These are phyloP conservation scores for Octopus sinensis DNA, from an alignment of 1,140 invertebrate species.

Conservation along the genomic window DNA sequence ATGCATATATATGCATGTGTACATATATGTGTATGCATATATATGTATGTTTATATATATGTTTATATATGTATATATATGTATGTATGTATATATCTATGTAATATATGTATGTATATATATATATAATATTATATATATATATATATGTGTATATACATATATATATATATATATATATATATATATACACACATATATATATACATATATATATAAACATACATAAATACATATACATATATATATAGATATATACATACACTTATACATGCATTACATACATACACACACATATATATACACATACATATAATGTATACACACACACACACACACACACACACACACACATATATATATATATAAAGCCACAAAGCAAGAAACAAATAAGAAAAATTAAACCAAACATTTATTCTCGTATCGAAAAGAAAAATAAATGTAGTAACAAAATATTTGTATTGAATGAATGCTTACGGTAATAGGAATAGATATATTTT, in stretches of 20 bases:
- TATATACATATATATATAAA: not conserved
- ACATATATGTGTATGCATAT: not conserved
- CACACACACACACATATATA: not conserved
- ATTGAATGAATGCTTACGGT: too few species aligned
- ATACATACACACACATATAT: not conserved
- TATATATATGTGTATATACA: not conserved
- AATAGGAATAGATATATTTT: too few species aligned
- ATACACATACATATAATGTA: not conserved
- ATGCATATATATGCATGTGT: not conserved
- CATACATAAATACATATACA: not conserved
- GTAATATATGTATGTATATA: not conserved
- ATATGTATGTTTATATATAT: constrained; percentile 1
- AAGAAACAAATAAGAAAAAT: not conserved
- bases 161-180: not conserved
- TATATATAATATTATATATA: not conserved
- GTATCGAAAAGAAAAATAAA: too few species aligned
- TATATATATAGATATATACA: not conserved
- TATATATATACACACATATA: not conserved
- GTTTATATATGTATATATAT: not conserved
- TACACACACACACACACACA: not conserved
- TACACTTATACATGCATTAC: not conserved
- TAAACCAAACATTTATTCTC: too few species aligned
- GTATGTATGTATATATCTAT: not conserved
- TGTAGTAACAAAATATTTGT: too few species aligned
- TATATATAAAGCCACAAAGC: not conserved